Evolutionary conservation across 2,888 invertebrate species (phyloP).

Genomic region (Galerucella pusilla): DNA sequence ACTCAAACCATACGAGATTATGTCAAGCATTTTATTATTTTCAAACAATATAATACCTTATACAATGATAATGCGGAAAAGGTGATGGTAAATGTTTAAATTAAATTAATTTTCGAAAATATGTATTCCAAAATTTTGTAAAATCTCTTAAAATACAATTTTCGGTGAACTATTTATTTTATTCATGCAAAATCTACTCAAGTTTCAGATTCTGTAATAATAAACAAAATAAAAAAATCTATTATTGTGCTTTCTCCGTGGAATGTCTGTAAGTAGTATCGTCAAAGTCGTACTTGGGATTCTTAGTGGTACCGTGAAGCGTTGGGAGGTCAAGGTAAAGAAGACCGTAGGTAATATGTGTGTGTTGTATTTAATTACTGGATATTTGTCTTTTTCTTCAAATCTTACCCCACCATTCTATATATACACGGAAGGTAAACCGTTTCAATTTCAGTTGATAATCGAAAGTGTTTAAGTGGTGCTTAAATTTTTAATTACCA

Average conservation of each 20-base stretch:
- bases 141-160: too few relatives aligned
- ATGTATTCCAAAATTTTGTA: too few relatives aligned
- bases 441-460: constrained; percentile 39
- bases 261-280: constrained; percentile 11
- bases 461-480: constrained; percentile 36
- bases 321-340: constrained; percentile 53
- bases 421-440: constrained; percentile 48
- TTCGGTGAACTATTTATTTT: too few relatives aligned
- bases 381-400: constrained; percentile 45
- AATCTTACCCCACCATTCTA: constrained; percentile 50
- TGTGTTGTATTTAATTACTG: constrained; percentile 37
- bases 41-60: too few relatives aligned
- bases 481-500: constrained; percentile 29
- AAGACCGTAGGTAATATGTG: constrained; percentile 42
- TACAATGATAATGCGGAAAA: too few relatives aligned
- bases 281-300: constrained; percentile 43
- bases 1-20: too few relatives aligned
- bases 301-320: constrained; percentile 38
- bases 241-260: constrained; percentile 2
- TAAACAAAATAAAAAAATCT: neutral
- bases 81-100: too few relatives aligned
- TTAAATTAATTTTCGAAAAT: too few relatives aligned
- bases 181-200: too few relatives aligned
- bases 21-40: too few relatives aligned
- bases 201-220: too few relatives aligned